Evolutionary conservation across 2,113 vertebrate species (phyloP), one percentile per base, ranked within the genome.

Genomic region (Lepisosteus osseus): DNA sequence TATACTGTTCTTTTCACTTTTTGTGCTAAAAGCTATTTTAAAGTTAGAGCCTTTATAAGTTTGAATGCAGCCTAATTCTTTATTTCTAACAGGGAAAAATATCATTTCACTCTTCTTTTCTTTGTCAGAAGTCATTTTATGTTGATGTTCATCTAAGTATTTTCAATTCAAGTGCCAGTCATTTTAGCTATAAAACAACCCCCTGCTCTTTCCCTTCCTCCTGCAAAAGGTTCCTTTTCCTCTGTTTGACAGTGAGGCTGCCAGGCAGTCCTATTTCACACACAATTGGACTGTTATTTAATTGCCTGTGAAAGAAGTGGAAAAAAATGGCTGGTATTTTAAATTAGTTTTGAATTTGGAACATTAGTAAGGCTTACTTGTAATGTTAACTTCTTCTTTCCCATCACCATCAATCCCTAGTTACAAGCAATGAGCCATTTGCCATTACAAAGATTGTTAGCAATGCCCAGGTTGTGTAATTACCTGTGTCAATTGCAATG

Each of bases 391-490:
- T 87, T 85, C 81, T 78, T 72, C 74, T 80, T 85, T 74, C 78
- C 79, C 78, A 81, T 86, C 77, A 72, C 71, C 84, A 86, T 88
- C 85, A 87, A 84, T 86, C 78, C 81, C 72, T 68, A 77, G 70
- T 78, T 78, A 75, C 77, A 80, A 76, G 83, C 83, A 86, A 86
- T 88, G 82, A 88, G 81, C 84, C 84, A 82, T 80, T 81, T 68
- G 75, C 82, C 81, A 84, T 90, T 88, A 85, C 81, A 79, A 81
- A 84, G 85, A 83, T 89, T 87, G 84, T 89, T 90, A 85, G 78
- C 83, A 83, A 82, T 82, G 82, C 83, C 86, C 79, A 84, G 80
- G 80, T 85, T 82, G 86, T 78, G 83, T 86, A 90, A 90, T 90
- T 91, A 87, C 82, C 83, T 86, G 82, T 86, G 87, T 87, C 86